Evolutionary conservation across 1,140 invertebrate species (phyloP).

Genomic region (Mactra quadrangularis): DNA sequence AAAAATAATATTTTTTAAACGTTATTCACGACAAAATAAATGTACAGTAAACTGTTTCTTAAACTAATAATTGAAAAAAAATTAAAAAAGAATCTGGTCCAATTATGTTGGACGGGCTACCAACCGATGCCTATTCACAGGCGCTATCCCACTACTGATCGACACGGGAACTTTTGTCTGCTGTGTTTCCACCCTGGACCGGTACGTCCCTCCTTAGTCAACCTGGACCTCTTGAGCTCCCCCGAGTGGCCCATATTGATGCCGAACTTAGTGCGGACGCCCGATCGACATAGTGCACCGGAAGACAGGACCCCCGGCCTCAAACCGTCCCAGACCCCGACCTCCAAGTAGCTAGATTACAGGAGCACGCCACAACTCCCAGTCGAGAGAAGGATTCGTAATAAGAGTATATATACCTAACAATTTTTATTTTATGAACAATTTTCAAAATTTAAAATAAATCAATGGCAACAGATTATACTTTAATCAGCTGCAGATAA

Average conservation of each 20-base stretch:
- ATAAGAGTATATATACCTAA: no score
- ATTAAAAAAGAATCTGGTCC: conserved; percentile 61
- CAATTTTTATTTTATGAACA: no score
- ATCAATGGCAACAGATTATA: no score
- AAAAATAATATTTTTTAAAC: no score
- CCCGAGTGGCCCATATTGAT: conserved; percentile 91
- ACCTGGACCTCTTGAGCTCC: conserved; percentile 88
- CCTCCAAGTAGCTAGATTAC: conserved; percentile 97
- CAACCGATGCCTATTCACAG: conserved; percentile 91
- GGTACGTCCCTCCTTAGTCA: conserved; percentile 95
- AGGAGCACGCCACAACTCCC: conserved; percentile 88
- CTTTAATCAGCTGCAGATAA: no score
- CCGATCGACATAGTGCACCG: conserved; percentile 84
- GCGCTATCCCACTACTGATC: conserved; percentile 98
- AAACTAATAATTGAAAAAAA: no score
- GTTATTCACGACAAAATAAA: no score
- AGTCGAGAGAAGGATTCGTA: conserved; percentile 46
- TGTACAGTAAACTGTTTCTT: no score
- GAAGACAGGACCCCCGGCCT: conserved; percentile 60
- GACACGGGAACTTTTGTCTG: conserved; percentile 98
- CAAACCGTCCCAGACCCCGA: conserved; percentile 59
- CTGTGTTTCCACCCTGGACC: conserved; percentile 98
- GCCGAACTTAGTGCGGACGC: conserved; percentile 89
- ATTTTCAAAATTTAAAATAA: no score
- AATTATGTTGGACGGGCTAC: conserved; percentile 63